phyloP scores from a whole-genome alignment of 2,797 vertebrate species.

The Onychomys arenicola region DNA sequence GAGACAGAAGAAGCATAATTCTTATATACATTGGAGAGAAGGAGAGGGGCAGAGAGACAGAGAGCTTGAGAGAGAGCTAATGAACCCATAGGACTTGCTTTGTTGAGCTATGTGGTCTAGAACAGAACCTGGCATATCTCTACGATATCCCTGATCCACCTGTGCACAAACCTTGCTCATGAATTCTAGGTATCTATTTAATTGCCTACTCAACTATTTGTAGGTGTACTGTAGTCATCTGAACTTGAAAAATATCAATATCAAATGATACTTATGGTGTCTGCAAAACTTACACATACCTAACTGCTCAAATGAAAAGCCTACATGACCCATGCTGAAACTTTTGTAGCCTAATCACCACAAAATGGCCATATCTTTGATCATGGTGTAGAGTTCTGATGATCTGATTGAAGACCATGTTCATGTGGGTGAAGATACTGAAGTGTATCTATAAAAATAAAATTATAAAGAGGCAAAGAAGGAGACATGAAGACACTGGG shows the following conservation, averaged over 20 bases:
- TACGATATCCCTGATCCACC: not conserved
- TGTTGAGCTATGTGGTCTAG: not conserved
- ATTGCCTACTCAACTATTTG: not conserved
- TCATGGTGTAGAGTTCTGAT: not conserved
- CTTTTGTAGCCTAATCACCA: not conserved
- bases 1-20: not conserved
- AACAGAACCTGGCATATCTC: not conserved
- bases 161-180: constrained; percentile 13
- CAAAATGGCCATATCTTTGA: not conserved
- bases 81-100: not conserved
- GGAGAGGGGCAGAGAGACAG: not conserved
- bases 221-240: not conserved
- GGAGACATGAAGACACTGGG: not conserved
- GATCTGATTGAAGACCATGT: not conserved
- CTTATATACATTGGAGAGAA: not conserved
- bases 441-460: not conserved
- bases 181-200: constrained; percentile 3
- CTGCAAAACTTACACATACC: not conserved
- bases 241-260: not conserved
- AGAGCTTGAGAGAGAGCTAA: not conserved
- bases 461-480: not conserved
- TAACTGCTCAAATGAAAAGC: not conserved
- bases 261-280: not conserved
- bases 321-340: not conserved
- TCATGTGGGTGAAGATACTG: not conserved